Base-by-base conservation (phyloP, 2,797 vertebrate genomes). In the Streptopelia turtur region DNA sequence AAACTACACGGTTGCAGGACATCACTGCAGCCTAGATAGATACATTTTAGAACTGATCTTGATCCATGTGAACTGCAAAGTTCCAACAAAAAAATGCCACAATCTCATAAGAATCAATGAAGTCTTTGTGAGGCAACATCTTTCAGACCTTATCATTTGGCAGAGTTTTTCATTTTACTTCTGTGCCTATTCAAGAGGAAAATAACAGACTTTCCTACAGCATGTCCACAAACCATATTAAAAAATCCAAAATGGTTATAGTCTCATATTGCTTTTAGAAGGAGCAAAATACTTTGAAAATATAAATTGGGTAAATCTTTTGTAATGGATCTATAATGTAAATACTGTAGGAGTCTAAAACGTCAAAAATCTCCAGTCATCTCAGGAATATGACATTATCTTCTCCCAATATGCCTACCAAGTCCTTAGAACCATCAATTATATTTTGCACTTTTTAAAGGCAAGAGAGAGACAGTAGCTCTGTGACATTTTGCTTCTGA, bases 141-240 rank as follows among this genome's bases (percentile, higher is more conserved):
- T 72, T 79, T 64, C 55, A 59, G 50, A 95, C 72, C 3, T 39
- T 82, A 49, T n/a, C 1, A 30, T 59, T 76, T 60, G 8, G 5
- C 43, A 87, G 17, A 55, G 65, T 68, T 92, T 84, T 65, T 43
- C 8, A 43, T 75, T 81, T 88, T 9, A 39, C 4, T 61, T 74
- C 60, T 57, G 14, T 90, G 23, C 6, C 20, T 5, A 24, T 57
- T 63, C 27, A 82, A 61, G 33, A 76, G 15, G 21, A 87, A 93
- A 82, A 27, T 3, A 57, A 10, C 31, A 80, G 18, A 23, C 10
- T 64, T 83, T 79, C 24, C 47, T 79, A 35, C 37, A 80, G 37
- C 6, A 33, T 2, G 0, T 24, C 28, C 25, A 33, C 23, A 76
- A 72, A 68, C 6, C 1, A 0, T 41, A 61, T n/a, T 3, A 16